Conservation (phyloP, 2,113 vertebrate genomes). For the Capricornis sumatraensis region DNA sequence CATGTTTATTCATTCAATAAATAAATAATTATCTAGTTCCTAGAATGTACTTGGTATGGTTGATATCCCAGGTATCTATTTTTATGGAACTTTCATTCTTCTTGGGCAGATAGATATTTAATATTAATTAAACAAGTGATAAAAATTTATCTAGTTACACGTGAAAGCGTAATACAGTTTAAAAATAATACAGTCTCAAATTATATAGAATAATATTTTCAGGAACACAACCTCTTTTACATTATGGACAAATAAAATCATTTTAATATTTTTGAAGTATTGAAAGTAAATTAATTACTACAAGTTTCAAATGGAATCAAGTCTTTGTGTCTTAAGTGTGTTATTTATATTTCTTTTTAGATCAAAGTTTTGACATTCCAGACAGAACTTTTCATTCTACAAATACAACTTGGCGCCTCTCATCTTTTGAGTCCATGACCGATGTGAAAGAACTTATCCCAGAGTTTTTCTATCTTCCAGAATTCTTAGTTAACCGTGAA, state of each 20-base stretch:
- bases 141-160: neutral
- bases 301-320: neutral
- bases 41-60: neutral
- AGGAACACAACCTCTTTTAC: neutral
- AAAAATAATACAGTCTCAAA: neutral
- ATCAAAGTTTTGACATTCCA: constrained; percentile 99
- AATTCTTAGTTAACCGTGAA: constrained; percentile 98
- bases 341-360: constrained; percentile 82
- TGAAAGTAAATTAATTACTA: neutral
- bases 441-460: constrained; percentile 98
- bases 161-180: neutral
- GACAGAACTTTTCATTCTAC: constrained; percentile 99
- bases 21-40: neutral
- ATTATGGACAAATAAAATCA: neutral
- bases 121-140: neutral
- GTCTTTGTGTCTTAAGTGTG: constrained; percentile 10
- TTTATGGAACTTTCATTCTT: neutral
- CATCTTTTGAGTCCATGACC: constrained; percentile 98
- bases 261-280: constrained; percentile 1
- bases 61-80: neutral
- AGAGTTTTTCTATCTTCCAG: constrained; percentile 98
- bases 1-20: neutral
- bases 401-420: constrained; percentile 98
- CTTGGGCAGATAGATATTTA: neutral
- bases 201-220: constrained; percentile 30